phyloP scores from a whole-genome alignment of 2,797 vertebrate species.

The Tragopan temminckii region DNA sequence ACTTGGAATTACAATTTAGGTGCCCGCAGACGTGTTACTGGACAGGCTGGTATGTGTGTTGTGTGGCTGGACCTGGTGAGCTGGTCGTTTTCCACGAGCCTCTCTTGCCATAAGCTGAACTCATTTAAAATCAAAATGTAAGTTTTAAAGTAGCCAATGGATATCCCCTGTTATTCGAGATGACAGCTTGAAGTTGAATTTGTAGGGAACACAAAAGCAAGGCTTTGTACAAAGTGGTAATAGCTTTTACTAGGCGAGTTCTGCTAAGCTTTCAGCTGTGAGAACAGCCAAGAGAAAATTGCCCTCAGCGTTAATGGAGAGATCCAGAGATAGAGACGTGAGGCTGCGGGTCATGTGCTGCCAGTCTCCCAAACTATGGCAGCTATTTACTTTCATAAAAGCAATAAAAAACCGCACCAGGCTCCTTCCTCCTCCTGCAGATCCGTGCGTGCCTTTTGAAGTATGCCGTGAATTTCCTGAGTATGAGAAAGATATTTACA shows the following conservation, averaged over 20 bases:
- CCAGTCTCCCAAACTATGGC: neutral
- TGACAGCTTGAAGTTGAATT: neutral
- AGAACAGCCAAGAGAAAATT: neutral
- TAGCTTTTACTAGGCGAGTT: neutral
- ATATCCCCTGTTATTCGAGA: neutral
- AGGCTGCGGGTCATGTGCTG: neutral
- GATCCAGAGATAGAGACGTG: neutral
- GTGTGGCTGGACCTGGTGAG: neutral
- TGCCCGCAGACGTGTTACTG: neutral
- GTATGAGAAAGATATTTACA: neutral
- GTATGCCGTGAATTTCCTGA: constrained; percentile 9
- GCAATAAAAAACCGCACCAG: neutral
- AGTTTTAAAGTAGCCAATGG: neutral
- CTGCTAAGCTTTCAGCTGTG: neutral
- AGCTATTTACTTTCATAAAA: neutral
- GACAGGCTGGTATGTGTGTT: neutral
- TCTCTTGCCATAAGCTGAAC: neutral
- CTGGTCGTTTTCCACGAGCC: neutral
- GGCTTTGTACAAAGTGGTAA: neutral
- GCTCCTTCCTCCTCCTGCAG: neutral
- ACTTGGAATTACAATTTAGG: neutral
- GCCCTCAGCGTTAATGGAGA: neutral
- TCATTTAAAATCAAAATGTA: neutral
- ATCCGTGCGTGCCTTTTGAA: neutral
- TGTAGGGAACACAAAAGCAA: neutral